Conservation (phyloP, 2,113 vertebrate species). For the Lepus americanus region DNA sequence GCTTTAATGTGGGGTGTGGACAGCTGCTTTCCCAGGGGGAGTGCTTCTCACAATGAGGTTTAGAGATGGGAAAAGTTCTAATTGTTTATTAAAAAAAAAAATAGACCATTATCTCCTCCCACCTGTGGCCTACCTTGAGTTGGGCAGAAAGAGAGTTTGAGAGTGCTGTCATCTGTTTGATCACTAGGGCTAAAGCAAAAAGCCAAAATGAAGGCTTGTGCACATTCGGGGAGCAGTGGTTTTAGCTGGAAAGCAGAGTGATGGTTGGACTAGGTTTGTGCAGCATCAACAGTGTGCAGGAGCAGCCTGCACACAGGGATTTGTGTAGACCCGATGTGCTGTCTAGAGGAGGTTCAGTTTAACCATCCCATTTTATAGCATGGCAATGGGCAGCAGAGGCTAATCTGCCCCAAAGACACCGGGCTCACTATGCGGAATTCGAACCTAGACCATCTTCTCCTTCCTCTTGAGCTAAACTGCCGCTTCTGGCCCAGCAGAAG, state of each 20-base stretch:
- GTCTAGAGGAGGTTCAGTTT: not conserved
- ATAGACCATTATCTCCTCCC: not conserved
- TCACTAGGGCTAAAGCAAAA: not conserved
- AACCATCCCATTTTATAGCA: not conserved
- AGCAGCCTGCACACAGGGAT: not conserved
- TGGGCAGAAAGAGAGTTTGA: conserved; percentile 17
- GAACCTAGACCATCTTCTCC: not conserved
- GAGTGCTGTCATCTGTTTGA: not conserved
- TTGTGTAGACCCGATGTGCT: not conserved
- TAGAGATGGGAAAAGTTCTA: conserved; percentile 1
- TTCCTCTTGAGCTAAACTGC: not conserved
- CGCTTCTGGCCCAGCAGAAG: not conserved
- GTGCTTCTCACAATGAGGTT: conserved; percentile 29
- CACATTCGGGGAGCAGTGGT: not conserved
- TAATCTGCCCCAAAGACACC: not conserved
- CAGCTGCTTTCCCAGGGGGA: conserved; percentile 64
- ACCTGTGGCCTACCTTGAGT: conserved; percentile 26
- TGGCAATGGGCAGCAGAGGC: not conserved
- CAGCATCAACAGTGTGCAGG: not conserved
- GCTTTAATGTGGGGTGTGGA: conserved; percentile 52
- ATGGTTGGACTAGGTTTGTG: not conserved
- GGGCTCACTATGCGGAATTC: not conserved
- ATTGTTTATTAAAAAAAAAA: not conserved
- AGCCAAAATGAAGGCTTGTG: not conserved
- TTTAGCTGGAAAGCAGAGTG: conserved; percentile 37